Evolutionary conservation across 2,797 vertebrate genomes (phyloP), one percentile per base, ranked within the genome.

Genomic region (Lophius americanus): DNA sequence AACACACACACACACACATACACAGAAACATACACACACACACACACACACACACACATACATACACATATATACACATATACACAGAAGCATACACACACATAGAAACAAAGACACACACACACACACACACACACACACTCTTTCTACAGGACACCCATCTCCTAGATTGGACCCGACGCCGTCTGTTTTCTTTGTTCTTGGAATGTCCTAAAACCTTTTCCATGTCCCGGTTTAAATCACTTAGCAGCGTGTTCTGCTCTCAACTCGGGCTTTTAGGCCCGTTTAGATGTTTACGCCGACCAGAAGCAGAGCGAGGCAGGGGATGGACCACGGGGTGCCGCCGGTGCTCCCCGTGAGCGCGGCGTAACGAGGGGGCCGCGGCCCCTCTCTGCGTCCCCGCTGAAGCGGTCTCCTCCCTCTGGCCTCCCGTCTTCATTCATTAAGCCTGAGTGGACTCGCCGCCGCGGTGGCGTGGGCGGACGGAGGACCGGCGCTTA

Each of bases 231-330:
- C 78, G 87, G 87, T 89, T 90, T 82, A 77, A 75, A 76, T 74
- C 85, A 90, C 88, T 90, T 88, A 86, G 43, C 79, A 76, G 76
- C 83, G 83, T 85, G 87, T 79, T 79, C 71, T 82, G 64, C 73
- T 76, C 78, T 86, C 74, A 68, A 85, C 76, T 76, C 23, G 78
- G 70, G 80, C 85, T 90, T 90, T 89, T 87, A 85, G 85, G 73
- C 64, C 55, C 75, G 77, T 80, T 88, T 85, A 86, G 78, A 88
- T 81, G 82, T 78, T 85, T 82, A 85, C 83, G 71, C 72, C 73
- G 49, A 79, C 60, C 60, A 61, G 57, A 72, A 68, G 71, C 65
- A 62, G 56, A 81, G 71, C n/a, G 38, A 81, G 70, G 71, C 50
- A 61, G 71, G 56, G 71, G 78, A 82, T 9, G 51, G 80, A 79